Conservation (phyloP, 2,888 invertebrate genomes). For the Acleris sparsana region DNA sequence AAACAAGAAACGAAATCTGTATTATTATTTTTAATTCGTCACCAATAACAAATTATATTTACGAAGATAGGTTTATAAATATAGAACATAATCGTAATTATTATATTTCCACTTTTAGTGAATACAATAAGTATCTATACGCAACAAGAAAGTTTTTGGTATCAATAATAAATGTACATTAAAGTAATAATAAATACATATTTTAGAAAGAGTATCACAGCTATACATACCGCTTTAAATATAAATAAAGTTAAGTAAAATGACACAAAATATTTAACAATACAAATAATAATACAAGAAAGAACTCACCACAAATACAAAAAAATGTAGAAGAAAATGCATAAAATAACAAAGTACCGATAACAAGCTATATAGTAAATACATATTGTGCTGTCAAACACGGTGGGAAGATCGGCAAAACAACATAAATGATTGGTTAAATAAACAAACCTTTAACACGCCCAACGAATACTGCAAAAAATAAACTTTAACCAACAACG, state of each 20-base stretch:
- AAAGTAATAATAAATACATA: conserved; percentile 8
- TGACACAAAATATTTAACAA: conserved; percentile 18
- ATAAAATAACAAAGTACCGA: conserved; percentile 25
- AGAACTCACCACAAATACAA: conserved; percentile 10
- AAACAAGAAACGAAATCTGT: too few relatives aligned
- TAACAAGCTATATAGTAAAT: conserved; percentile 20
- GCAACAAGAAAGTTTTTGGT: conserved; percentile 31
- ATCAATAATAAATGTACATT: conserved; percentile 20
- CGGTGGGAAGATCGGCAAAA: conserved; percentile 33
- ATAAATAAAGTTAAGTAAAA: conserved; percentile 14
- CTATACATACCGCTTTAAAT: conserved; percentile 61
- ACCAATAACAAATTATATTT: not conserved
- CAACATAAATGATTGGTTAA: conserved; percentile 18
- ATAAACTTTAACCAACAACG: conserved; percentile 50
- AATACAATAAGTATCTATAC: too few relatives aligned
- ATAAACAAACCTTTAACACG: conserved; percentile 53
- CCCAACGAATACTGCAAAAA: conserved; percentile 55
- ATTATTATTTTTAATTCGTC: too few relatives aligned
- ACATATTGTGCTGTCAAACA: conserved; percentile 26
- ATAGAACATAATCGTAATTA: too few relatives aligned
- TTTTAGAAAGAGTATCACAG: conserved; percentile 61
- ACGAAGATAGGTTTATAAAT: not conserved
- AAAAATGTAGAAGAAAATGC: not conserved
- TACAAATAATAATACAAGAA: conserved; percentile 25
- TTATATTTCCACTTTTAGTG: too few relatives aligned